phyloP scores from a whole-genome alignment of 2,113 vertebrate species.

The Coracopsis vasa region DNA sequence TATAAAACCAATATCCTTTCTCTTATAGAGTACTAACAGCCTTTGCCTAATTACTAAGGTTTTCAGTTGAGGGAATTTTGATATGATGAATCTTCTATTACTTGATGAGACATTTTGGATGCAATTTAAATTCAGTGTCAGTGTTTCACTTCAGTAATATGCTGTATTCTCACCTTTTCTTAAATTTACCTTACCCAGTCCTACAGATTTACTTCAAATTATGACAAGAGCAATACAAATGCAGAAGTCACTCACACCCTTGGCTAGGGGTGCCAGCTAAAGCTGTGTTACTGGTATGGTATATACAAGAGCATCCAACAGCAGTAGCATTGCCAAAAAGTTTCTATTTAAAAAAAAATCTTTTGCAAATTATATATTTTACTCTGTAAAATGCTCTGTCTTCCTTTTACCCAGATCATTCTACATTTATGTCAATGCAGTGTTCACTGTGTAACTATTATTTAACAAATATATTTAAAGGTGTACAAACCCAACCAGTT shows the following conservation, averaged over 20 bases:
- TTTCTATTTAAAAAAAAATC: background rate
- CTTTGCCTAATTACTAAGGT: slow-evolving; percentile 24
- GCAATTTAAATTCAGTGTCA: background rate
- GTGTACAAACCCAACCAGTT: background rate
- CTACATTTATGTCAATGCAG: background rate
- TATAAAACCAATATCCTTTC: slow-evolving; percentile 21
- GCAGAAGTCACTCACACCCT: background rate
- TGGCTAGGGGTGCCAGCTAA: background rate
- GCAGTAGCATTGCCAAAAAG: background rate
- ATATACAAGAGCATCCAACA: background rate
- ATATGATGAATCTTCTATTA: slow-evolving; percentile 11
- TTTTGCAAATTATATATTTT: background rate
- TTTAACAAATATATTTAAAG: background rate
- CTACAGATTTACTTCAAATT: background rate
- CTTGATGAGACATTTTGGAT: background rate
- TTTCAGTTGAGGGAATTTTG: slow-evolving; percentile 6
- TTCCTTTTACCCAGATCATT: background rate
- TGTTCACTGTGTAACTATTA: background rate
- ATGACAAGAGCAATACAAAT: background rate
- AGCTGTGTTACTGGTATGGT: background rate
- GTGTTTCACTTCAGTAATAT: background rate
- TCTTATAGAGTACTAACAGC: background rate
- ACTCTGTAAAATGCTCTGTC: background rate
- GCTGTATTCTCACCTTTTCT: background rate
- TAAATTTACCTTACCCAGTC: background rate